Evolutionary conservation across 2,113 vertebrate species (phyloP), one percentile per base, ranked within the genome.

Genomic region (Progne subis): DNA sequence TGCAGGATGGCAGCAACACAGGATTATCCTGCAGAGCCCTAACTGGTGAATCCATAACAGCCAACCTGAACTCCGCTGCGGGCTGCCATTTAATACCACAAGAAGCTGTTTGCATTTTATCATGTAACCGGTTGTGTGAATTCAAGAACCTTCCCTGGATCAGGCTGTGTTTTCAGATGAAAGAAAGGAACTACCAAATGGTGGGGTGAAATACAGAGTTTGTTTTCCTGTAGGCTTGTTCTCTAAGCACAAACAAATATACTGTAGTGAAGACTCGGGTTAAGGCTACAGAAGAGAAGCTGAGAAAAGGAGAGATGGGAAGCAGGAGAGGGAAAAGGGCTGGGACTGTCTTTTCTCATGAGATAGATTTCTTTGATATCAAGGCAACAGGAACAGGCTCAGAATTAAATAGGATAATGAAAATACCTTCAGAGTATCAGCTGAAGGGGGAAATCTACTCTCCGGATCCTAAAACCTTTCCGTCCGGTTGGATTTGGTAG

Each of bases 1-100:
- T 95, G 94, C 88, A 94, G 96, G 96, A 96, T 84, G 88, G 97
- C 96, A 76, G 96, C 70, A 94, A 70, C 95, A 94, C 95, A 95
- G 97, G 96, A 96, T 97, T 94, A 95, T 97, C 96, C 96, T 97
- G 96, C 95, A 50, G 96, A 96, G 96, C 85, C 43, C 24, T 94
- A 91, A 93, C 91, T 80, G 75, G 78, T 59, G 88, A 96, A 91
- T 90, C 94, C 83, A 81, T 83, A 95, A 96, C 80, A 96, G 87
- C 81, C 94, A 97, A 94, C 86, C 94, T 94, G 95, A 95, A 88
- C 94, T 95, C 96, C 94, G 95, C 95, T 95, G 96, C 24, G 17
- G 89, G 92, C 93, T 96, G 96, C 96, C 67, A 96, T 94, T 93
- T 86, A 96, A 94, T 93, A 97, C 95, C 95, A 43, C 91, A 43